phyloP scores from a whole-genome alignment of 2,888 invertebrate genomes.

The Saturnia japonica region DNA sequence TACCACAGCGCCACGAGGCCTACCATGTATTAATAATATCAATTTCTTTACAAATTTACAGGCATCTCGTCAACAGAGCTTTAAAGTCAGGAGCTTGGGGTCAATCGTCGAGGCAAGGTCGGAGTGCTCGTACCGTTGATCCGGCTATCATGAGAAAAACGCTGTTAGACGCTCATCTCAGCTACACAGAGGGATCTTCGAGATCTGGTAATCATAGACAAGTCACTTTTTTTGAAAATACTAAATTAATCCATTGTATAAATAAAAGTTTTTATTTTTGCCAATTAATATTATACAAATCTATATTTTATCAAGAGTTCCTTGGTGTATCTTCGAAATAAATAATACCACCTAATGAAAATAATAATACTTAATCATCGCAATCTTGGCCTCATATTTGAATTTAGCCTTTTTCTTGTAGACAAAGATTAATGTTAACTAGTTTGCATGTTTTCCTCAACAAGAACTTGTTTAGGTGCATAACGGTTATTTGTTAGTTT shows the following conservation, averaged over 20 bases:
- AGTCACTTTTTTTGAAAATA: no score
- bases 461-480: constrained; percentile 5
- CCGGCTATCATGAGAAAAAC: constrained; percentile 88
- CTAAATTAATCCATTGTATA: no score
- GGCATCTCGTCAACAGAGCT: constrained; percentile 88
- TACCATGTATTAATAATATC: not conserved
- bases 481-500: constrained; percentile 12
- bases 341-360: no score
- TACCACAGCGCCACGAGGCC: not conserved
- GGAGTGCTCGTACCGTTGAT: constrained; percentile 84
- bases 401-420: not conserved
- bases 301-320: no score
- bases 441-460: not conserved
- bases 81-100: constrained; percentile 86
- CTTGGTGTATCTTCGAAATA: no score
- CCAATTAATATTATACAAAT: no score
- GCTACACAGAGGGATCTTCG: constrained; percentile 53
- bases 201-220: constrained; percentile 56
- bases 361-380: not conserved
- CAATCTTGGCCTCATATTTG: not conserved
- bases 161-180: constrained; percentile 74
- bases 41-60: constrained; percentile 61
- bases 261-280: no score
- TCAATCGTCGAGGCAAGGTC: constrained; percentile 85
- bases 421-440: not conserved